Conservation (phyloP, 2,113 vertebrate species). For the Cryptomyrus ogoouensis region DNA sequence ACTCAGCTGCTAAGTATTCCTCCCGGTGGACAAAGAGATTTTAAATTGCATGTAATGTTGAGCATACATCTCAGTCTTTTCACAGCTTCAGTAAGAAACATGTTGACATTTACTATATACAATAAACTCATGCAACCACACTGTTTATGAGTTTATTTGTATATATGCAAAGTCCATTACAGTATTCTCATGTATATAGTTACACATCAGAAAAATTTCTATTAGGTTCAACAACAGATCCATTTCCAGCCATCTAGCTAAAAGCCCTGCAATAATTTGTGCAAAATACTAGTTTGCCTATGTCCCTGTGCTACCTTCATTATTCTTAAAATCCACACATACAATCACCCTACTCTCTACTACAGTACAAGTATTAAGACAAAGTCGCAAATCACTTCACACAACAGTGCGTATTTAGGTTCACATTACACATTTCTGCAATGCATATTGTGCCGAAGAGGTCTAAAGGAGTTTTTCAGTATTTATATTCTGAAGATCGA, state of each 20-base stretch:
- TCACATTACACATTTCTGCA: not conserved
- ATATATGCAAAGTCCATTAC: not conserved
- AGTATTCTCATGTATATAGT: not conserved
- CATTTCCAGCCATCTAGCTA: not conserved
- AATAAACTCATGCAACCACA: not conserved
- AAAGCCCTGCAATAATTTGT: not conserved
- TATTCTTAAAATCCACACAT: not conserved
- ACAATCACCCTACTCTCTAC: not conserved
- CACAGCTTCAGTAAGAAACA: not conserved
- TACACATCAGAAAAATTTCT: not conserved
- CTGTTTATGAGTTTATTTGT: conserved; percentile 1
- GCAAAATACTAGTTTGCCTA: not conserved
- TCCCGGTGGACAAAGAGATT: not conserved
- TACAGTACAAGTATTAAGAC: not conserved
- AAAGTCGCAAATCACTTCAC: not conserved
- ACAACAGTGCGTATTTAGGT: not conserved
- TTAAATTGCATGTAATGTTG: not conserved
- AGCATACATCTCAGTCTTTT: not conserved
- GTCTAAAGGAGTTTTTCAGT: not conserved
- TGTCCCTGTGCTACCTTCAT: not conserved
- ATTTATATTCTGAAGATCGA: not conserved
- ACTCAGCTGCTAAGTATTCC: not conserved
- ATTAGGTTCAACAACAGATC: not conserved
- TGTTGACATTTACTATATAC: not conserved
- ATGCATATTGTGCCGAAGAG: not conserved